A percentile compares a stretch with the other conserved stretches of the same genome.
Conservation (phyloP, 2,888 invertebrate genomes). For the Caenorhabditis imperialis region DNA sequence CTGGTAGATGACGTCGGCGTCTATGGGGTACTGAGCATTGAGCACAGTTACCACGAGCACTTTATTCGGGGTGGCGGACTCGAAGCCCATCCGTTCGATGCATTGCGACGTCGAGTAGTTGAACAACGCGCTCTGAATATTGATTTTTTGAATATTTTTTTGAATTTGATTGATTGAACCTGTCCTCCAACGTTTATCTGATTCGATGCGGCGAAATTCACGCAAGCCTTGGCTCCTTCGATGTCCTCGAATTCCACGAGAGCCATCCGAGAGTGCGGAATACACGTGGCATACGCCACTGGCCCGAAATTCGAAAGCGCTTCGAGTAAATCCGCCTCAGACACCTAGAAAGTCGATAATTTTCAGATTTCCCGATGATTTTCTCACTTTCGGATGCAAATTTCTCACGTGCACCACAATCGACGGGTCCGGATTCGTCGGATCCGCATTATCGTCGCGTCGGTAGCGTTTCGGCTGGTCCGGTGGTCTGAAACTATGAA, state of each 20-base stretch:
- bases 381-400: slow-evolving; percentile 76
- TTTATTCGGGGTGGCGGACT: slow-evolving; percentile 89
- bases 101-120: slow-evolving; percentile 78
- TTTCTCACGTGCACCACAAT: slow-evolving; percentile 80
- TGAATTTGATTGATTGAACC: slow-evolving; percentile 15
- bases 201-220: slow-evolving; percentile 67
- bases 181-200: slow-evolving; percentile 79
- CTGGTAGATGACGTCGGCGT: slow-evolving; percentile 92
- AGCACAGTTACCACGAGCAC: slow-evolving; percentile 96
- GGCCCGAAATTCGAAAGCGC: slow-evolving; percentile 80
- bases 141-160: slow-evolving; percentile 1
- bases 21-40: slow-evolving; percentile 98
- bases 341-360: slow-evolving; percentile 66
- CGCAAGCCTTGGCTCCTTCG: slow-evolving; percentile 74
- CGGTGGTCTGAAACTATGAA: too few species aligned
- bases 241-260: slow-evolving; percentile 75
- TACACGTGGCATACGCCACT: slow-evolving; percentile 77
- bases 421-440: slow-evolving; percentile 80
- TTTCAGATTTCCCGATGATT: too few species aligned
- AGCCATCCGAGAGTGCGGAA: slow-evolving; percentile 74
- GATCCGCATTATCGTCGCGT: slow-evolving; percentile 78
- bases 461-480: too few species aligned
- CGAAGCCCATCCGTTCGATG: slow-evolving; percentile 73
- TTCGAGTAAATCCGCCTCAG: slow-evolving; percentile 80
- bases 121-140: slow-evolving; percentile 78